A percentile compares a stretch with the other conserved stretches of the same genome.
phyloP scores from a whole-genome alignment of 2,113 vertebrate species.

The Pollachius pollachius region DNA sequence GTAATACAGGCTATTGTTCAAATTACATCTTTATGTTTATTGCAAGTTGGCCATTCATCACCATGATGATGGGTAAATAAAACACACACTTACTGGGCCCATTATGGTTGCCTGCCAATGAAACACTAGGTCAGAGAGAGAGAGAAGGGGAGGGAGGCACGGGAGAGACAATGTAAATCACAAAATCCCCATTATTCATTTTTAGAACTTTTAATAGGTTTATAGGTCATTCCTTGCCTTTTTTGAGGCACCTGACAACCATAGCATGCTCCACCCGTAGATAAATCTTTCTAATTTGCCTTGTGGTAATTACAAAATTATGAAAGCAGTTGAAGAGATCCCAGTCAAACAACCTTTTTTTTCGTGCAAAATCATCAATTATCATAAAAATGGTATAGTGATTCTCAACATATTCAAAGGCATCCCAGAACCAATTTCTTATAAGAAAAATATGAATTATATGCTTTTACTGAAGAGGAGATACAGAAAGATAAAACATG shows the following conservation, averaged over 20 bases:
- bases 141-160: slow-evolving; percentile 19
- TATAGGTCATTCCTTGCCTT: background rate
- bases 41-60: background rate
- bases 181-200: background rate
- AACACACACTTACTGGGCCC: slow-evolving; percentile 53
- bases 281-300: background rate
- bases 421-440: too few species aligned
- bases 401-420: too few species aligned
- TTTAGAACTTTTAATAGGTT: background rate
- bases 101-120: slow-evolving; percentile 77
- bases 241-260: background rate
- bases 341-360: too few species aligned
- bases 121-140: slow-evolving; percentile 41
- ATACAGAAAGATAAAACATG: too few species aligned
- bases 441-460: too few species aligned
- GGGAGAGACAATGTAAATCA: slow-evolving; percentile 1
- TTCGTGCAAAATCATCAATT: too few species aligned
- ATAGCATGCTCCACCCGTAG: background rate
- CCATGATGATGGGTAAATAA: background rate
- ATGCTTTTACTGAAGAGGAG: too few species aligned
- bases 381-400: too few species aligned
- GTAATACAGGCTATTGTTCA: background rate
- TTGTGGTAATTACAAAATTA: background rate
- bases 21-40: background rate
- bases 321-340: background rate